Evolutionary conservation across 1,140 invertebrate genomes (phyloP).

Genomic region (Anadara kagoshimensis): DNA sequence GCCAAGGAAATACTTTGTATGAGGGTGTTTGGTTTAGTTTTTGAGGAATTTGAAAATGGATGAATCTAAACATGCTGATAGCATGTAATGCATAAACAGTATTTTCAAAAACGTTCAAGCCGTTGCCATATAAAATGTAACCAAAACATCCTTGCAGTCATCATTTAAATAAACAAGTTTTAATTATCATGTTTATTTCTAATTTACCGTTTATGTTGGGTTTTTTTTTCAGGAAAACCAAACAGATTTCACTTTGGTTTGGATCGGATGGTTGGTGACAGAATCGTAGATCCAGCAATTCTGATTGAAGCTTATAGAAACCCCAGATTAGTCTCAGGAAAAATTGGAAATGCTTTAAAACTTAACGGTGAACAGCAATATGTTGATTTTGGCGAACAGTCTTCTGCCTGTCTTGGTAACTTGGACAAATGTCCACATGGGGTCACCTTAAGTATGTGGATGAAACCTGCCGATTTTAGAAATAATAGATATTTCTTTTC

Average conservation of each 20-base stretch:
- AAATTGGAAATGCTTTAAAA: slow-evolving; percentile 58
- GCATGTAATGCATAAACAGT: no score
- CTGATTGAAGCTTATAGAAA: slow-evolving; percentile 50
- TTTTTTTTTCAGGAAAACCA: slow-evolving; percentile 49
- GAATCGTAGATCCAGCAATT: slow-evolving; percentile 50
- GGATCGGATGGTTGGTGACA: slow-evolving; percentile 46
- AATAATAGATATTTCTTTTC: slow-evolving; percentile 64
- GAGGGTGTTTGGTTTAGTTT: no score
- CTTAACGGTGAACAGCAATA: slow-evolving; percentile 58
- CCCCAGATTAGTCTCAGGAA: slow-evolving; percentile 52
- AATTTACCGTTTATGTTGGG: no score
- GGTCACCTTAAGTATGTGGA: slow-evolving; percentile 58
- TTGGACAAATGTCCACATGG: slow-evolving; percentile 67
- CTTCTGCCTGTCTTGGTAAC: slow-evolving; percentile 63
- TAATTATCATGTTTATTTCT: no score
- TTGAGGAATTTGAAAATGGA: no score
- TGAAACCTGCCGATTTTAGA: slow-evolving; percentile 53
- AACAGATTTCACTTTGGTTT: slow-evolving; percentile 51
- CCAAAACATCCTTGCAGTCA: no score
- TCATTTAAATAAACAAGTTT: no score
- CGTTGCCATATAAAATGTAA: no score
- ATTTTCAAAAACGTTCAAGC: no score
- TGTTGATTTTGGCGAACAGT: slow-evolving; percentile 60
- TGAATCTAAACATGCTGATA: no score
- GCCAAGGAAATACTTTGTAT: no score